Evolutionary conservation across 2,113 vertebrate species (phyloP).

Genomic region (Etia nguti): DNA sequence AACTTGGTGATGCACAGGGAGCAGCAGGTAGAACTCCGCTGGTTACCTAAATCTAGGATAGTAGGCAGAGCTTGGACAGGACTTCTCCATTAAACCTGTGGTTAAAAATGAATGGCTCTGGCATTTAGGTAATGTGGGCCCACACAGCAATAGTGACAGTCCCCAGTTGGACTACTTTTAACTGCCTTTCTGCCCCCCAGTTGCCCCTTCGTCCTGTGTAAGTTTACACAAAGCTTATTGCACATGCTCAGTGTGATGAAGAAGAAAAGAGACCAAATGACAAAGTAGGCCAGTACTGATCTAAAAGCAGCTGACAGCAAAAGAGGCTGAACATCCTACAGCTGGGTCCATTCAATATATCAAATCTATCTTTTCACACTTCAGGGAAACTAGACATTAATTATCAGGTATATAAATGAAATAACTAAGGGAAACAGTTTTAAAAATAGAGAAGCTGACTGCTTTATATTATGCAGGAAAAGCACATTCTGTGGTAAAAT

Average conservation of each 20-base stretch:
- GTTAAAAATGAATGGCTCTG: conserved; percentile 54
- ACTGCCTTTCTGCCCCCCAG: conserved; percentile 12
- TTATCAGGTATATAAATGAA: background rate
- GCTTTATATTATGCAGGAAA: background rate
- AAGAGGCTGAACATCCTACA: background rate
- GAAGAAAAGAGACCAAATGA: background rate
- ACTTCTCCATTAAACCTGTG: conserved; percentile 49
- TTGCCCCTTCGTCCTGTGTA: background rate
- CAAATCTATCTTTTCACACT: background rate
- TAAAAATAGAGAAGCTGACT: background rate
- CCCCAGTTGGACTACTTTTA: background rate
- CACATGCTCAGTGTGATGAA: background rate
- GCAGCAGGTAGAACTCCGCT: background rate
- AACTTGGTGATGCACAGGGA: background rate
- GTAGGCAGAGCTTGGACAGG: background rate
- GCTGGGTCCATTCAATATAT: background rate
- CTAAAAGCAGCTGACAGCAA: background rate
- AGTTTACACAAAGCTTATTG: conserved; percentile 29
- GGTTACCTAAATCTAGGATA: background rate
- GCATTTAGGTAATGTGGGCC: background rate
- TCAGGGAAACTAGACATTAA: background rate
- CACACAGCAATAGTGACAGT: background rate
- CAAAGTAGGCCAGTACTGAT: background rate
- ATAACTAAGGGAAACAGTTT: background rate
- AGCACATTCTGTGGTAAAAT: background rate